Conservation (phyloP, 2,888 invertebrate species). For the Hydrotaea diabolus region DNA sequence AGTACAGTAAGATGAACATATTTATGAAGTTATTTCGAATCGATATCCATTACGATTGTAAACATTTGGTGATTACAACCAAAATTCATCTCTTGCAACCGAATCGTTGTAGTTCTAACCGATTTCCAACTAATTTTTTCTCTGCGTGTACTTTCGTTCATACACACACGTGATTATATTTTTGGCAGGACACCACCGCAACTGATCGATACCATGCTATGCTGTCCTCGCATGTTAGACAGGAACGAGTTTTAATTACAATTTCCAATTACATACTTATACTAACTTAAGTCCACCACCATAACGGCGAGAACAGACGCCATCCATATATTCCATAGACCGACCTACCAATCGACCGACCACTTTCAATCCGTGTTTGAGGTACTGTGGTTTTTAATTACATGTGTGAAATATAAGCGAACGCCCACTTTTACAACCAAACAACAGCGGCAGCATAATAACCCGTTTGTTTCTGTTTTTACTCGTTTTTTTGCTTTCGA, state of each 20-base stretch:
- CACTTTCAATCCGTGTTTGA: background rate
- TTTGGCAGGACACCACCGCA: background rate
- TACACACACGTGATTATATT: too few species aligned
- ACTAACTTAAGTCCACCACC: background rate
- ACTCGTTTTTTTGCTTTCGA: background rate
- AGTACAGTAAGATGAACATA: too few species aligned
- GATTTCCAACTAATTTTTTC: too few species aligned
- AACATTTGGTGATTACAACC: too few species aligned
- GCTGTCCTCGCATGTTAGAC: background rate
- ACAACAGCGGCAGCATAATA: slow-evolving; percentile 2
- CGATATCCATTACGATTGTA: too few species aligned
- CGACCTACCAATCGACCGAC: background rate
- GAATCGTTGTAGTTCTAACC: too few species aligned
- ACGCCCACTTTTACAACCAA: slow-evolving; percentile 42
- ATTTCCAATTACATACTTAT: background rate
- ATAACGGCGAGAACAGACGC: background rate
- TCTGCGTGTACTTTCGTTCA: too few species aligned
- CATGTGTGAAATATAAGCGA: slow-evolving; percentile 56
- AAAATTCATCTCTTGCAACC: too few species aligned
- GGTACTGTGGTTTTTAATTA: slow-evolving; percentile 58
- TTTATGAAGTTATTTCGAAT: too few species aligned
- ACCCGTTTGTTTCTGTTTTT: background rate
- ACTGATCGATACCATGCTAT: background rate
- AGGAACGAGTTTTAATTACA: slow-evolving; percentile 23
- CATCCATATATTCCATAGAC: background rate